Evolutionary conservation across 2,888 invertebrate species (phyloP), one percentile per base, ranked within the genome.

Genomic region (Ptilodon capucinus): DNA sequence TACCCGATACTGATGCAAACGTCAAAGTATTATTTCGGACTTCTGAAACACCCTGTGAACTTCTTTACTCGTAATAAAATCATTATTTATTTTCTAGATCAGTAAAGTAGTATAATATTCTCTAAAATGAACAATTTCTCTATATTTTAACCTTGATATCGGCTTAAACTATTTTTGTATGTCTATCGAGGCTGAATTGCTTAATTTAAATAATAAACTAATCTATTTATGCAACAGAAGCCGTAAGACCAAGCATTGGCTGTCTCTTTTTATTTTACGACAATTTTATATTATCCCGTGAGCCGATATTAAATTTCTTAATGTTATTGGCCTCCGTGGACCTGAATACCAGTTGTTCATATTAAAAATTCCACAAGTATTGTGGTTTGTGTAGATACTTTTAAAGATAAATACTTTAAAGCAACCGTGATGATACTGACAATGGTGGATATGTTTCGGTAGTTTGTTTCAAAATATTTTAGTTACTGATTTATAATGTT

Each of bases 261-360:
- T 19, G 6, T 21, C 6, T 19, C 23, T 9, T 40, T 23, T 40
- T 25, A 40, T 23, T 40, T 40, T 40, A 23, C 16, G n/a, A 11
- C 23, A 14, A 25, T 16, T 11, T 25, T 16, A 40, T 40, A 40
- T 9, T 5, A 16, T 8, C 14, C 43, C 8, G 8, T n/a, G 35
- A 35, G 25, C 36, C 18, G 34, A 35, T 34, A 43, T 35, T 43
- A 43, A 43, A 43, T 43, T 43, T 35, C 35, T 43, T 13, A 32
- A 21, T 35, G 9, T 18, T 34, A 43, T 43, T 43, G 35, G 21
- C 6, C 35, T 35, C 11, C 14, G 35, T 18, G 43, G 16, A 35
- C 14, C 14, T 16, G 35, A 21, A 43, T 35, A 35, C 25, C 9
- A 25, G 40, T 17, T 25, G 25, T 25, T 25, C 8, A 40, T 40